Evolutionary conservation across 2,797 vertebrate genomes (phyloP).

Genomic region (Cryptoblepharus egeriae): DNA sequence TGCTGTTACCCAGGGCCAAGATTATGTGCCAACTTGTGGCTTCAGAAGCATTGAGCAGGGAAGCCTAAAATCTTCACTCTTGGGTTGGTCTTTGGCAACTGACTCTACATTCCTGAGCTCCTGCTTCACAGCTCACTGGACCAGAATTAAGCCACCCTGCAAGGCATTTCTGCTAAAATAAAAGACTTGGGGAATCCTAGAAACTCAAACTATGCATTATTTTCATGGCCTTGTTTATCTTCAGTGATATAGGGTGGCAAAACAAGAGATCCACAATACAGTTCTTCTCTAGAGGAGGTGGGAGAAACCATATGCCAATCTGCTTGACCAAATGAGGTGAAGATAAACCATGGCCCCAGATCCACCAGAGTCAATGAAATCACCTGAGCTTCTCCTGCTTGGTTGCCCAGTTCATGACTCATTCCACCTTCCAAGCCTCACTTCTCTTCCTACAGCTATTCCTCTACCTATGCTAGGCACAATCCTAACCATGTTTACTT

Average conservation of each 20-base stretch:
- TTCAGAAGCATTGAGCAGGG: constrained; percentile 10
- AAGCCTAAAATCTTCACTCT: background rate
- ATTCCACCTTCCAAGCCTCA: background rate
- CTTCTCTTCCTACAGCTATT: too few relatives aligned
- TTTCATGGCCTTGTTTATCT: background rate
- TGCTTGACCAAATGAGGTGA: background rate
- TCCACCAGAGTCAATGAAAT: too few relatives aligned
- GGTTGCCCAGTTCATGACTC: too few relatives aligned
- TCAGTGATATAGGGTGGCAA: background rate
- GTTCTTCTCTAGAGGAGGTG: background rate
- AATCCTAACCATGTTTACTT: too few relatives aligned
- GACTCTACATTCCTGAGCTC: background rate
- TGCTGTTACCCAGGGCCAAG: background rate
- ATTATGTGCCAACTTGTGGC: background rate
- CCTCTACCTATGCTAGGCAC: too few relatives aligned
- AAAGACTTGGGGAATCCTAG: background rate
- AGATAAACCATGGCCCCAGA: background rate
- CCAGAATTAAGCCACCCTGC: background rate
- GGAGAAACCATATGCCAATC: background rate
- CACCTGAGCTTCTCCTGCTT: background rate
- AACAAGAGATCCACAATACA: background rate
- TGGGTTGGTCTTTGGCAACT: background rate
- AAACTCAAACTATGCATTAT: background rate
- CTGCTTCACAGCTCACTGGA: background rate
- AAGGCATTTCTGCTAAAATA: background rate